Percentiles rank a stretch among this genome's conserved stretches.
Conservation (phyloP, 2,888 invertebrate species). For the Abrostola tripartita region DNA sequence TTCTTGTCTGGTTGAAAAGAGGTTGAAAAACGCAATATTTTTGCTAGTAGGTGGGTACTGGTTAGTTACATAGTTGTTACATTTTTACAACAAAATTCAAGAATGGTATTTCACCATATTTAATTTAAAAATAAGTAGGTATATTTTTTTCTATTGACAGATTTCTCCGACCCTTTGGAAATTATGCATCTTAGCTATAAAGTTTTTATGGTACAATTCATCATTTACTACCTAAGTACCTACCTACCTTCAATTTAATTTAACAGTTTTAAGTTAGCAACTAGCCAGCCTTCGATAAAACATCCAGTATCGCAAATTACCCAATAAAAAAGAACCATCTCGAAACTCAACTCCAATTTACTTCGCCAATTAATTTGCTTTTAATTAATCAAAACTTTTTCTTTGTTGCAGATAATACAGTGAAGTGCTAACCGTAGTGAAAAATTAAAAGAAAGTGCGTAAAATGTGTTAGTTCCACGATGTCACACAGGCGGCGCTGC, state of each 20-base stretch:
- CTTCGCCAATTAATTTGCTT: slow-evolving; percentile 12
- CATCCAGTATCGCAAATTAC: slow-evolving; percentile 11
- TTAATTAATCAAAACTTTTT: slow-evolving; percentile 39
- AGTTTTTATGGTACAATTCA: too few species aligned
- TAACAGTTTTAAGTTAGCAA: slow-evolving; percentile 1
- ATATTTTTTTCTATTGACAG: too few species aligned
- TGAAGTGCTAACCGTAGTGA: slow-evolving; percentile 51
- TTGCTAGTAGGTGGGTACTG: too few species aligned
- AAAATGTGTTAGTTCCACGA: slow-evolving; percentile 77
- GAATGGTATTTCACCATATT: too few species aligned
- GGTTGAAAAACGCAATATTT: too few species aligned
- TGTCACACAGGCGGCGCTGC: slow-evolving; percentile 77
- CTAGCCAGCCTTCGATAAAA: slow-evolving; percentile 14
- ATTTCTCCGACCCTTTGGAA: too few species aligned
- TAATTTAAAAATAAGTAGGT: too few species aligned
- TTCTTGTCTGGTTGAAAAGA: too few species aligned
- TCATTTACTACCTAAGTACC: too few species aligned
- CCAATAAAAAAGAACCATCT: background rate
- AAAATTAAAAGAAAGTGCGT: slow-evolving; percentile 51
- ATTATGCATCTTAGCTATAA: too few species aligned
- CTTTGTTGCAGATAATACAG: slow-evolving; percentile 53
- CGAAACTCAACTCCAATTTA: slow-evolving; percentile 1
- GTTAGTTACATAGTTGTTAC: too few species aligned
- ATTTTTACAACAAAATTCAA: too few species aligned
- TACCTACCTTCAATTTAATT: background rate